Percentiles rank a stretch among this genome's conserved stretches.
These are phyloP conservation scores for Melanotaenia pygmaea DNA, from an alignment of 2,797 vertebrate species.

Conservation along the genomic window DNA sequence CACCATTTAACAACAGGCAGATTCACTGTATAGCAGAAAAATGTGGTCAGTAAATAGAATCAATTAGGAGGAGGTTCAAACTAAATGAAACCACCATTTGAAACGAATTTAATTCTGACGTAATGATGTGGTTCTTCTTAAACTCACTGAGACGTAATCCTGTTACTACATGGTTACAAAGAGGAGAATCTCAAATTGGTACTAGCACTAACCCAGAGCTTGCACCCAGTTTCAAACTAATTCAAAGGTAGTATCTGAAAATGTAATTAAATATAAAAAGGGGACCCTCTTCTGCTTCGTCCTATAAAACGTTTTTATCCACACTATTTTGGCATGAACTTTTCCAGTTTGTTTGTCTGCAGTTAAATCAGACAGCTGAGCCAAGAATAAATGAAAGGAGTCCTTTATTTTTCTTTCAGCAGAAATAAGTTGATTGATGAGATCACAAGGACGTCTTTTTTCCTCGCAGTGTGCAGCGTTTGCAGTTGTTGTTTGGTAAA, in stretches of 20 bases:
- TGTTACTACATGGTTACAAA: too few species aligned
- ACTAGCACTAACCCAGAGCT: background rate
- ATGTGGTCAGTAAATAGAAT: background rate
- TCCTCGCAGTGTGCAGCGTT: background rate
- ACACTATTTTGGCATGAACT: background rate
- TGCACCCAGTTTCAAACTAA: background rate
- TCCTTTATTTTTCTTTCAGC: slow-evolving; percentile 25
- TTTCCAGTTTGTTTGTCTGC: slow-evolving; percentile 13
- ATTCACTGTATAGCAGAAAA: background rate
- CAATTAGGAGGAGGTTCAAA: background rate
- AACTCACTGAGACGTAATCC: background rate
- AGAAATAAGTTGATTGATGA: slow-evolving; percentile 25
- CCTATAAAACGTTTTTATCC: background rate
- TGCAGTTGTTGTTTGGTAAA: background rate
- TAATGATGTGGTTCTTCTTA: background rate
- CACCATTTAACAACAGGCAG: background rate
- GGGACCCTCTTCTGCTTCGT: background rate
- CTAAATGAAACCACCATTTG: background rate
- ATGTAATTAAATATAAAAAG: background rate
- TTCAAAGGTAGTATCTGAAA: background rate
- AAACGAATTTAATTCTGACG: background rate
- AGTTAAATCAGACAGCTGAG: background rate
- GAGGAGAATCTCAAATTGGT: background rate
- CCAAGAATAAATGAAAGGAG: slow-evolving; percentile 28
- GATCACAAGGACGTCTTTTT: background rate